These are phyloP conservation scores for Meriones psammophilus DNA, from an alignment of 2,797 vertebrate species.

Conservation along the genomic window DNA sequence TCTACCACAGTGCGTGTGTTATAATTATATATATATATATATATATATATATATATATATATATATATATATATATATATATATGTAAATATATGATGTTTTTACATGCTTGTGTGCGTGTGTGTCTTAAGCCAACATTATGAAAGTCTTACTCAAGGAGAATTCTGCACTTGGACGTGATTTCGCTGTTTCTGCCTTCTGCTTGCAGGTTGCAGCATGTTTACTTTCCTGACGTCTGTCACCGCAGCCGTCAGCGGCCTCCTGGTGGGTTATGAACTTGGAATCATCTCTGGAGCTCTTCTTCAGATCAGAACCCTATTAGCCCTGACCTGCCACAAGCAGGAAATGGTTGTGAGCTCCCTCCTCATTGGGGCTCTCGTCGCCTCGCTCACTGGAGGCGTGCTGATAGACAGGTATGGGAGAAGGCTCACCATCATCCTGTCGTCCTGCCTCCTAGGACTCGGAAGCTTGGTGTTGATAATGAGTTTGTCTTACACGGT, in stretches of 20 bases:
- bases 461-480: slow-evolving; percentile 91
- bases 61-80: neutral
- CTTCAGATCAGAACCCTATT: slow-evolving; percentile 93
- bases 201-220: slow-evolving; percentile 91
- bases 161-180: slow-evolving; percentile 6
- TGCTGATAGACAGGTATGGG: slow-evolving; percentile 94
- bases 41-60: too few relatives aligned
- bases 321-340: slow-evolving; percentile 93
- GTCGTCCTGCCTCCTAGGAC: slow-evolving; percentile 91
- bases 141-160: neutral
- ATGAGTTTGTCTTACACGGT: slow-evolving; percentile 89
- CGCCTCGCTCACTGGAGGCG: slow-evolving; percentile 93
- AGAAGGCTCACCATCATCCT: slow-evolving; percentile 93
- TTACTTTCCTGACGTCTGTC: slow-evolving; percentile 92
- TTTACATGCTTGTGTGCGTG: neutral
- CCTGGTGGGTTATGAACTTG: slow-evolving; percentile 96
- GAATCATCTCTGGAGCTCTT: slow-evolving; percentile 96
- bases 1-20: neutral
- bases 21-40: neutral
- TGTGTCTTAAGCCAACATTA: neutral
- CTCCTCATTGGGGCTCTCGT: slow-evolving; percentile 95
- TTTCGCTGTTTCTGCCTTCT: slow-evolving; percentile 65
- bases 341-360: slow-evolving; percentile 96
- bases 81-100: neutral
- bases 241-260: slow-evolving; percentile 95